Percentiles rank a stretch among this genome's conserved stretches.
These are phyloP conservation scores for Alfaro cultratus DNA, from an alignment of 2,797 vertebrate genomes.

Conservation along the genomic window DNA sequence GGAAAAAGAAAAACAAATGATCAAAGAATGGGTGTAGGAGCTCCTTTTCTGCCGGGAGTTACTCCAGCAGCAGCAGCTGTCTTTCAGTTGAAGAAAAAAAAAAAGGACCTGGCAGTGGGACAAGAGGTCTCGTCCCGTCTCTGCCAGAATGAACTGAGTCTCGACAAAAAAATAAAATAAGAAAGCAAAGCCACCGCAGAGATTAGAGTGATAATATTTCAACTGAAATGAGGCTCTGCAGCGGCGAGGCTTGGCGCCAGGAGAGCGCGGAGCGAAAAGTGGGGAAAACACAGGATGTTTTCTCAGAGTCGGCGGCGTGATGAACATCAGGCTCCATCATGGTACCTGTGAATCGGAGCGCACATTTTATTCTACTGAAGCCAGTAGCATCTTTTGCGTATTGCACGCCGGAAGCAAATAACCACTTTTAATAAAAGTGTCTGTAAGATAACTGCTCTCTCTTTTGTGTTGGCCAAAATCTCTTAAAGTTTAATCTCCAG, in stretches of 20 bases:
- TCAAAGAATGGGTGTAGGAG: constrained; percentile 40
- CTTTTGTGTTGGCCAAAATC: constrained; percentile 32
- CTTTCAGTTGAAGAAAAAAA: constrained; percentile 35
- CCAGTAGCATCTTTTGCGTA: constrained; percentile 45
- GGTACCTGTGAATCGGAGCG: constrained; percentile 39
- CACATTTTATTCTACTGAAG: constrained; percentile 47
- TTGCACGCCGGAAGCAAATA: constrained; percentile 27
- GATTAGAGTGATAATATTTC: constrained; percentile 68
- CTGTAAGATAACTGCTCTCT: constrained; percentile 34
- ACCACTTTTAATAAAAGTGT: constrained; percentile 55
- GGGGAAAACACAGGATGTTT: constrained; percentile 16
- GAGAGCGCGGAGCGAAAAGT: constrained; percentile 10
- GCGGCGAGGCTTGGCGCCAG: constrained; percentile 29
- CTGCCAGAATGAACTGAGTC: constrained; percentile 61
- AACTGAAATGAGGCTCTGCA: constrained; percentile 57
- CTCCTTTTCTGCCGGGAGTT: constrained; percentile 38
- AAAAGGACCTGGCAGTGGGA: constrained; percentile 52
- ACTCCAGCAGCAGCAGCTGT: constrained; percentile 53
- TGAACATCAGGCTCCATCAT: constrained; percentile 37
- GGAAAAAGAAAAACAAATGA: constrained; percentile 38
- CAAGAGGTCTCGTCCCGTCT: constrained; percentile 42
- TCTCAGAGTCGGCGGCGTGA: constrained; percentile 46
- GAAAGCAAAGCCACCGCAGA: constrained; percentile 46
- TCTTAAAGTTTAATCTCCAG: constrained; percentile 22
- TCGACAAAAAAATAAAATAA: constrained; percentile 46